A percentile compares a stretch with the other conserved stretches of the same genome.
These are phyloP conservation scores for Odontesthes bonariensis DNA, from an alignment of 2,113 vertebrate species.

Conservation along the genomic window DNA sequence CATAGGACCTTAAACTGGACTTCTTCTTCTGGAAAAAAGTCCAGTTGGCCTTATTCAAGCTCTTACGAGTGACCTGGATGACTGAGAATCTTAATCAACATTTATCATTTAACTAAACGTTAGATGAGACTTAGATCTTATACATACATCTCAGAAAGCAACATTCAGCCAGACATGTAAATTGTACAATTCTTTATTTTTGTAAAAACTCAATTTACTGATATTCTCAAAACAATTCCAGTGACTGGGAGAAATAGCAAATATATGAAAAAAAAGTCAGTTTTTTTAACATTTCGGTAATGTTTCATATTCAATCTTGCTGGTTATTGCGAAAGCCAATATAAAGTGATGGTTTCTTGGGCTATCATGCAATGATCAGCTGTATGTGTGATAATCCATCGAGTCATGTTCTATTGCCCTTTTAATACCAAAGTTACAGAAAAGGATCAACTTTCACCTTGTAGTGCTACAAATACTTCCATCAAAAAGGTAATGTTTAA, in stretches of 20 bases:
- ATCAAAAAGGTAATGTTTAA: slow-evolving; percentile 52
- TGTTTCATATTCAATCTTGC: slow-evolving; percentile 70
- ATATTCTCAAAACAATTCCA: slow-evolving; percentile 75
- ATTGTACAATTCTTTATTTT: slow-evolving; percentile 89
- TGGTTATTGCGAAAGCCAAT: slow-evolving; percentile 76
- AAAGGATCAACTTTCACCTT: slow-evolving; percentile 66
- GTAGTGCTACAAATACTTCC: slow-evolving; percentile 79
- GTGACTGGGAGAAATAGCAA: slow-evolving; percentile 74
- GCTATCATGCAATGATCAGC: slow-evolving; percentile 79
- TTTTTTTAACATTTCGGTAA: slow-evolving; percentile 42
- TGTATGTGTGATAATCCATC: slow-evolving; percentile 59
- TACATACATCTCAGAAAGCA: too few species aligned
- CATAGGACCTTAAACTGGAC: too few species aligned
- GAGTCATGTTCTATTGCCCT: slow-evolving; percentile 71
- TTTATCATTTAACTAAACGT: too few species aligned
- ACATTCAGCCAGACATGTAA: background rate
- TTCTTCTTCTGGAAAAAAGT: too few species aligned
- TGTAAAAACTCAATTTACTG: slow-evolving; percentile 85
- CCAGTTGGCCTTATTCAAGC: too few species aligned
- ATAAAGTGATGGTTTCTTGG: slow-evolving; percentile 72
- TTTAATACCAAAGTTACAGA: slow-evolving; percentile 74
- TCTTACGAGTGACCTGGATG: too few species aligned
- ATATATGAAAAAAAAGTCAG: slow-evolving; percentile 63
- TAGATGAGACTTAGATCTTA: too few species aligned
- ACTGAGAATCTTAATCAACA: too few species aligned